Base-by-base conservation (phyloP, 2,797 vertebrate genomes). In the Phylloscopus collybita region DNA sequence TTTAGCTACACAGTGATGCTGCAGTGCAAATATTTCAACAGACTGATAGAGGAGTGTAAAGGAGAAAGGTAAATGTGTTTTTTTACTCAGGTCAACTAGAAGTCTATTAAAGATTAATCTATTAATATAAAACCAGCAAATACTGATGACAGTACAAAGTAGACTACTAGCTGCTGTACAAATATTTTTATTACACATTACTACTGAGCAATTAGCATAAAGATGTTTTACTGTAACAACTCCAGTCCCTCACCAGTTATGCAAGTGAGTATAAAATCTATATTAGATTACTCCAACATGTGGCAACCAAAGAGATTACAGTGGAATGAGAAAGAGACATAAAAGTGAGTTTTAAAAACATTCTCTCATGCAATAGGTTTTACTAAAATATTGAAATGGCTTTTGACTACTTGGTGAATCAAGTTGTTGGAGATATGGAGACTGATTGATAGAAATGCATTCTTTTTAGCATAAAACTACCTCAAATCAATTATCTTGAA, bases 1-100 rank as follows among this genome's bases (percentile, higher is more conserved):
- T 90, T 91, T 83, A 87, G 54, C 76, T 81, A 86, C 73, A 88
- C 62, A 75, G 27, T 79, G 79, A 72, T 83, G 57, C 22, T 80
- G 53, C 49, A 93, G 59, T 62, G n/a, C 62, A 97, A 96, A 94
- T 91, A 92, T 93, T 96, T 93, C 51, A 79, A 79, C 16, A 94
- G 82, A 49, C 62, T 75, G 69, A 82, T n/a, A 56, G 70, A 90
- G 64, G 62, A 86, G 29, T 36, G 5, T 53, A 62, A 93, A 93
- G 92, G 47, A 81, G 5, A 26, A 95, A 79, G 66, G 36, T 74
- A 71, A 89, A 81, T 57, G 22, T 49, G 40, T 9, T 32, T 54
- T 54, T 85, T 59, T 6, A 53, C 59, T 90, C 22, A 38, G 59
- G 74, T 90, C 72, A 93, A 57, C 60, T 40, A 38, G 40, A 89